Base-by-base conservation (phyloP, 2,888 invertebrate species). In the Dastarcus helophoroides region DNA sequence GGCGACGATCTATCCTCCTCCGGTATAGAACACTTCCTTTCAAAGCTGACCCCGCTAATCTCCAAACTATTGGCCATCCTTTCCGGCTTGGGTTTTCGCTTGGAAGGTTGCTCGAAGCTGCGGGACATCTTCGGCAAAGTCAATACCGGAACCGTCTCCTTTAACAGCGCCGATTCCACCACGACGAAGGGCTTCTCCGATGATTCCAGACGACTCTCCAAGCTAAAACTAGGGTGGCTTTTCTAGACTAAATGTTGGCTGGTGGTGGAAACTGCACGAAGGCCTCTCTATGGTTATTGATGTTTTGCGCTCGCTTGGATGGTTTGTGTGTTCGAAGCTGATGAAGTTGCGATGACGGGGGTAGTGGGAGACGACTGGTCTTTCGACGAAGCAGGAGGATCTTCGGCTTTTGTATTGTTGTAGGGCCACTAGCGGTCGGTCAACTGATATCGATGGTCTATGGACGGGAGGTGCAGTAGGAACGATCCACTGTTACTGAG, bases 41-140 rank as follows among this genome's bases (percentile, higher is more conserved):
- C 55, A 31, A 54, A 52, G 36, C 42, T 52, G 14, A 46, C 42
- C 6, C 49, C 38, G 26, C 48, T 45, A 16, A 42, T 46, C 25
- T 59, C 60, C 23, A 61, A 43, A 39, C 59, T 58, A 12, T 50
- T 50, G 4, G 58, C 50, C 51, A 57, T 54, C 27, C 58, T 44
- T 14, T 58, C 54, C 10, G 55, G 48, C 32, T 45, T 51, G 8
- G 55, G 47, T 35, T 44, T 52, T 4, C 9, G 32, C 28, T 27
- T 41, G 2, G 44, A 36, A 1, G 50, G 47, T 22, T 60, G 58
- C 34, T 61, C 60, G 41, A 60, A 58, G 42, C 60, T 60, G 10
- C 53, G 46, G 5, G 58, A 58, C 4, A 53, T 44, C 36, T 54
- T 58, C 9, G 51, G 50, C 16, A 40, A 45, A 2, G 23, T 37